phyloP scores from a whole-genome alignment of 2,888 invertebrate genomes.

The Catonia carolina region DNA sequence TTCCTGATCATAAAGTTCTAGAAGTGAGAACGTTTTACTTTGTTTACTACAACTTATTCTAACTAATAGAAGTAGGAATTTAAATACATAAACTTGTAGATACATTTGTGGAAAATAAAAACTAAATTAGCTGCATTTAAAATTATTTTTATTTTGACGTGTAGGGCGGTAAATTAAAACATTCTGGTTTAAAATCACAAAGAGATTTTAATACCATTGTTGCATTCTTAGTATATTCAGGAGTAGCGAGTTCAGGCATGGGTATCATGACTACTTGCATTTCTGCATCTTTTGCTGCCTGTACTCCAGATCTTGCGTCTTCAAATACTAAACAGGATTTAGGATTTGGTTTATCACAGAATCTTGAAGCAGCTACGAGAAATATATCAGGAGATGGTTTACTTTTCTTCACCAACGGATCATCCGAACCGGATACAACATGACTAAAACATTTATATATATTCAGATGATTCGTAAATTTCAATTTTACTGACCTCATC shows the following conservation, averaged over 20 bases:
- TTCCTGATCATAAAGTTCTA: too few species aligned
- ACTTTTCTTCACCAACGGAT: constrained; percentile 74
- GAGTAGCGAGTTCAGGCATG: constrained; percentile 48
- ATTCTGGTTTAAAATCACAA: constrained; percentile 71
- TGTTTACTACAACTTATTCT: too few species aligned
- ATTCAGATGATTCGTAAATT: constrained; percentile 44
- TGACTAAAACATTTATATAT: constrained; percentile 42
- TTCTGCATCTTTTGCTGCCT: constrained; percentile 66
- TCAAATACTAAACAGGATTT: constrained; percentile 79
- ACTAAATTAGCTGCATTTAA: too few species aligned
- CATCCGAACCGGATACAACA: constrained; percentile 72
- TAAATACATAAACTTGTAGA: too few species aligned
- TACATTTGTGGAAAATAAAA: too few species aligned
- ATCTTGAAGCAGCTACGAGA: constrained; percentile 65
- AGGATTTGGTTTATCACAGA: constrained; percentile 58
- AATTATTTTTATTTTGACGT: too few species aligned
- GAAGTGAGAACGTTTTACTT: too few species aligned
- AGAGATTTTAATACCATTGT: constrained; percentile 65
- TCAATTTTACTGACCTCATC: constrained; percentile 61
- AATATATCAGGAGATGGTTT: constrained; percentile 90
- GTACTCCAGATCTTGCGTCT: constrained; percentile 85
- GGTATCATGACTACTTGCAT: constrained; percentile 69
- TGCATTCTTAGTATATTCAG: constrained; percentile 50
- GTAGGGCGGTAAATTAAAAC: constrained; percentile 81
- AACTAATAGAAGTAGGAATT: too few species aligned